Percentiles rank a stretch among this genome's conserved stretches.
Evolutionary conservation across 2,888 invertebrate genomes (phyloP).

Genomic region (Melinopterus prodromus): DNA sequence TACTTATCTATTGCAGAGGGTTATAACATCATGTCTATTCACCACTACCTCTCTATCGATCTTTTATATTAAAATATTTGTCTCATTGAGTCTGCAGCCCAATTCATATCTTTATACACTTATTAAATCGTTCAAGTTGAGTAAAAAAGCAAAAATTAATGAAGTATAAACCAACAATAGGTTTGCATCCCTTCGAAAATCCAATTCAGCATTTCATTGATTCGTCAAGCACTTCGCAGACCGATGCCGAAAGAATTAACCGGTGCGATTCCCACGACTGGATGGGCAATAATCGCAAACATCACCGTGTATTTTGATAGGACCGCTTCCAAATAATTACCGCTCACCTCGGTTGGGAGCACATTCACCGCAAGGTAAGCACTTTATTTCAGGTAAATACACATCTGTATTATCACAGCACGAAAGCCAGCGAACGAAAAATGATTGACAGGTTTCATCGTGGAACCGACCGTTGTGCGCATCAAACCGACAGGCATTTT

Average conservation of each 20-base stretch:
- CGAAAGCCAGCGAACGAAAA: slow-evolving; percentile 13
- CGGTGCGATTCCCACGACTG: neutral
- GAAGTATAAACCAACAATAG: neutral
- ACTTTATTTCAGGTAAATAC: slow-evolving; percentile 30
- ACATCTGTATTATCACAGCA: slow-evolving; percentile 25
- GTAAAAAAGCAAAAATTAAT: neutral
- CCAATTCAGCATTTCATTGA: neutral
- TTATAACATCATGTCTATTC: too few relatives aligned
- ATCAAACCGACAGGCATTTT: neutral
- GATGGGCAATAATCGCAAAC: neutral
- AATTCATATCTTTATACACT: too few relatives aligned
- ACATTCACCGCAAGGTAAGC: neutral
- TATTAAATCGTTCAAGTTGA: neutral
- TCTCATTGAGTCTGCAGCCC: too few relatives aligned
- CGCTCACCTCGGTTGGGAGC: neutral
- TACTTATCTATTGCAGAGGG: too few relatives aligned
- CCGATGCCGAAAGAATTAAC: neutral
- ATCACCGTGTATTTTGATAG: neutral
- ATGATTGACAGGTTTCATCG: slow-evolving; percentile 34
- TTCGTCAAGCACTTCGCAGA: neutral
- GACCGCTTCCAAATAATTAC: neutral
- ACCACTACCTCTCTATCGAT: too few relatives aligned
- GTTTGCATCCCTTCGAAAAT: neutral
- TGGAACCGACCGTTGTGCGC: neutral
- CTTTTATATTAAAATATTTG: too few relatives aligned